Conservation (phyloP, 2,113 vertebrate species). For the Numida meleagris region DNA sequence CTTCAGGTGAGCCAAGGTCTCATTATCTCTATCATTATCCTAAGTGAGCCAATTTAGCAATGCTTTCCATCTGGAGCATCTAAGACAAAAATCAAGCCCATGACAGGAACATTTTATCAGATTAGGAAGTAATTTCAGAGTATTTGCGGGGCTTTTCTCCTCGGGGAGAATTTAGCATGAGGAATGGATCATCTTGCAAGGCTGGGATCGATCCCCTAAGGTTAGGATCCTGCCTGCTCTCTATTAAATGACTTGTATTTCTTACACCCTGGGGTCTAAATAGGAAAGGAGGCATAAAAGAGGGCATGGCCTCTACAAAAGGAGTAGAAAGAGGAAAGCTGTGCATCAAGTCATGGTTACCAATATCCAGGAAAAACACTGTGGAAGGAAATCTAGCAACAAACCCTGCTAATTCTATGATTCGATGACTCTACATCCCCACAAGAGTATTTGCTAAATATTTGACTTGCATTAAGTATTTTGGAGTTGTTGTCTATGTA, state of each 20-base stretch:
- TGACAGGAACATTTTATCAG: background rate
- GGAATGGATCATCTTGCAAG: background rate
- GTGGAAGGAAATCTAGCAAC: accelerated
- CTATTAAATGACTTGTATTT: background rate
- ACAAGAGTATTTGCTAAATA: background rate
- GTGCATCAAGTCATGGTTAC: background rate
- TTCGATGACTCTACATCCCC: no score
- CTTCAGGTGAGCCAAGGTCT: conserved; percentile 18
- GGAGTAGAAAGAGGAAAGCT: background rate
- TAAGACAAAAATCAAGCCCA: background rate
- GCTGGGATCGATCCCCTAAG: background rate
- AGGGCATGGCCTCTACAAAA: background rate
- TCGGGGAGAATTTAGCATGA: background rate
- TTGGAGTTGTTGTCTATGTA: background rate
- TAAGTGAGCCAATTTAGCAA: background rate
- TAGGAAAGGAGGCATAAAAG: background rate
- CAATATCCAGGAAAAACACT: background rate
- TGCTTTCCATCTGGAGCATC: conserved; percentile 23
- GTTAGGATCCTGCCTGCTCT: background rate
- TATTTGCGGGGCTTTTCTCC: background rate
- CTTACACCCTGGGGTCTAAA: no score
- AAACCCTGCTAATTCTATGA: no score
- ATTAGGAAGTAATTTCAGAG: background rate
- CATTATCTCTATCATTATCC: background rate
- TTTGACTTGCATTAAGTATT: background rate